Conservation (phyloP, 2,888 invertebrate genomes). For the Diarsia mendica region DNA sequence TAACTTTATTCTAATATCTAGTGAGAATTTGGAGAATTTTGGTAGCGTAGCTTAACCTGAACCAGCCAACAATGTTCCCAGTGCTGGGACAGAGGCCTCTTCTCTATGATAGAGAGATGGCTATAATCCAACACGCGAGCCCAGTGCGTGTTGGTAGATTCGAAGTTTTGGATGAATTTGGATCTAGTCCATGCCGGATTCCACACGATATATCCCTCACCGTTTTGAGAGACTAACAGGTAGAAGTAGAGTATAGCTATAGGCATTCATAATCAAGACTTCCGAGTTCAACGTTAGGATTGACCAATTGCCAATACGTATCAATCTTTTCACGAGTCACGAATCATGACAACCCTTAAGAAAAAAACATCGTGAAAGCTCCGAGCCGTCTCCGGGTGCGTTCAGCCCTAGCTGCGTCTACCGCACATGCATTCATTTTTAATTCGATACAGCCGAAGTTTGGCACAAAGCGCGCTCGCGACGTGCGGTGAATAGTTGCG, state of each 20-base stretch:
- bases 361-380: constrained; percentile 20
- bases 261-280: too few relatives aligned
- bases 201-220: too few relatives aligned
- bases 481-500: constrained; percentile 72
- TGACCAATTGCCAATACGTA: neutral
- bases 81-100: too few relatives aligned
- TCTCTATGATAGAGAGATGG: too few relatives aligned
- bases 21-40: neutral
- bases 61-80: too few relatives aligned
- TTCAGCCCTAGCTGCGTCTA: constrained; percentile 64
- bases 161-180: too few relatives aligned
- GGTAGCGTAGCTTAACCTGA: too few relatives aligned
- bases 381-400: constrained; percentile 2
- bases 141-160: too few relatives aligned
- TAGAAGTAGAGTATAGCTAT: neutral
- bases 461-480: constrained; percentile 78
- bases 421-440: constrained; percentile 80
- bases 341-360: neutral
- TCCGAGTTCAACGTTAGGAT: neutral
- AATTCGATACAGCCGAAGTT: constrained; percentile 82
- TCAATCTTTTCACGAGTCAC: neutral
- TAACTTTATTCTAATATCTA: neutral
- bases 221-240: too few relatives aligned
- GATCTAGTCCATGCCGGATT: too few relatives aligned
- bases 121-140: too few relatives aligned